phyloP scores from a whole-genome alignment of 2,888 invertebrate species.

The Mallateleia sp. region DNA sequence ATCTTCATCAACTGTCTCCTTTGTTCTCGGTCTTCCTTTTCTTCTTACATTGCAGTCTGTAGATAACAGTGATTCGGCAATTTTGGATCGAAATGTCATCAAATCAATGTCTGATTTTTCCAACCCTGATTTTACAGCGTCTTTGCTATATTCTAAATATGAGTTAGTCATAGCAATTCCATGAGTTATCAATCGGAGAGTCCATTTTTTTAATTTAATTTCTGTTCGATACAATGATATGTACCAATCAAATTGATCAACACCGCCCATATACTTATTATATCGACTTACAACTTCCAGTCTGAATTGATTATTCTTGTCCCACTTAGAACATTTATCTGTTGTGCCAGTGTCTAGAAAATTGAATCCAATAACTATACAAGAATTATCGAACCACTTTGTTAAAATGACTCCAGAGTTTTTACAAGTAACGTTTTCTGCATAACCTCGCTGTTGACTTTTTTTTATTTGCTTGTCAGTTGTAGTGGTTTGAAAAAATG shows the following conservation, averaged over 20 bases:
- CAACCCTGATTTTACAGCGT: not conserved
- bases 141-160: conserved; percentile 23
- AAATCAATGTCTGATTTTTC: conserved; percentile 25
- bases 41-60: conserved; percentile 18
- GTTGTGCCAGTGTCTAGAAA: conserved; percentile 25
- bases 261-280: conserved; percentile 39
- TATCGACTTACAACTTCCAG: conserved; percentile 26
- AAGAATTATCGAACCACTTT: conserved; percentile 24
- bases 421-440: conserved; percentile 28
- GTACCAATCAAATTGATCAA: conserved; percentile 49
- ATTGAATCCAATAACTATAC: conserved; percentile 21
- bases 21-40: conserved; percentile 9
- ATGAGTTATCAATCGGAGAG: conserved; percentile 33
- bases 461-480: conserved; percentile 35
- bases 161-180: conserved; percentile 25
- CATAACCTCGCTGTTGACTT: conserved; percentile 10
- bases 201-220: conserved; percentile 42
- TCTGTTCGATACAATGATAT: conserved; percentile 26
- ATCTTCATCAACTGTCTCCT: conserved; percentile 7
- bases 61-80: conserved; percentile 12
- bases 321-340: conserved; percentile 16
- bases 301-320: conserved; percentile 23
- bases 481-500: conserved; percentile 61
- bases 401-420: conserved; percentile 35
- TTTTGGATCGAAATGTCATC: conserved; percentile 16